Base-by-base conservation (phyloP, 2,888 invertebrate species). In the Sinelater perroti region DNA sequence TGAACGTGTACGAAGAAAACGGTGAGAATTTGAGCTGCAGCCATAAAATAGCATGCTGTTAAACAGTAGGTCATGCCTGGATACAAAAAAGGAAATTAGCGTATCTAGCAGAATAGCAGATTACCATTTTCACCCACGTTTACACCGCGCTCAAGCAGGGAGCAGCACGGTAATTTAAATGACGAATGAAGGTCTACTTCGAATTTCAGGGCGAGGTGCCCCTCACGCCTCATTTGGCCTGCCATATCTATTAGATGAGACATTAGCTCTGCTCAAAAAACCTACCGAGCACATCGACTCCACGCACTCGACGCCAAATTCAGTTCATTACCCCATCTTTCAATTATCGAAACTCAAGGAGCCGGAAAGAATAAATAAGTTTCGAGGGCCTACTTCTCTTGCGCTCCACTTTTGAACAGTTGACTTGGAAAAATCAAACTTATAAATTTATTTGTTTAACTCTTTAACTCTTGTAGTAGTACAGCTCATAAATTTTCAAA, bases 151-250 rank as follows among this genome's bases (percentile, higher is more conserved):
- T 24, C 40, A 40, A 40, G 24, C 11, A 8, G 24, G 21, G 40
- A 40, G 14, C 21, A 13, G 40, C 26, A 13, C 8, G 40, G 20
- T 40, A 21, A 40, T 40, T 40, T 40, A 40, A 40, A 20, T 40
- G 40, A 40, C 8, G 40, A 24, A 40, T 40, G 40, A 24, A 40
- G 40, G 40, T 40, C 40, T 40, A 24, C 24, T 40, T 40, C 40
- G 24, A 21, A 24, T 8, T 24, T 40, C 13, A 24, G 24, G 24
- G 24, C 18, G 40, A 24, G 13, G 20, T 40, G 26, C 21, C 10
- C 35, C n/a, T 14, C 14, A 20, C 40, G 14, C 40, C 8, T 40
- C 40, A 40, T 24, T 40, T 40, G 24, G 24, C 26, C 35, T 16
- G 35, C 35, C 35, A 35, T 35, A 35, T 35, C 35, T 35, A 35